Evolutionary conservation across 2,113 vertebrate genomes (phyloP).

Genomic region (Panthera tigris): DNA sequence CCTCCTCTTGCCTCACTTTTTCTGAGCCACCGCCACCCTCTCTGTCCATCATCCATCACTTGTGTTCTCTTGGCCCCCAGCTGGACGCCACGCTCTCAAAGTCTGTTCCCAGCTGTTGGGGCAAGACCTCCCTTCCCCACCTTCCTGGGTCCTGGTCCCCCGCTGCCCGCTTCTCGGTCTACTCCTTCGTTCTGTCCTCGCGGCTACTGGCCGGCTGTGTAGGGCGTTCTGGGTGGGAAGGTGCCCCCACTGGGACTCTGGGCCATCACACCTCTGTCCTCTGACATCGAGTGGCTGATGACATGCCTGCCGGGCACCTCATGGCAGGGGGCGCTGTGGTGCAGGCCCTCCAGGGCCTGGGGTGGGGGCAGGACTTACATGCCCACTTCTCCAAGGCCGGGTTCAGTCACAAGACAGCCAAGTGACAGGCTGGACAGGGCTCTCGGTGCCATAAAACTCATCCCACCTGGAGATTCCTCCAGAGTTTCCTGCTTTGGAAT

Average conservation of each 20-base stretch:
- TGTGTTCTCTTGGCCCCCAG: no score
- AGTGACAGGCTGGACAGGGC: no score
- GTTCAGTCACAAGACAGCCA: neutral
- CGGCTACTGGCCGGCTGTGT: neutral
- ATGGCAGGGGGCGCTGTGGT: fast-evolving
- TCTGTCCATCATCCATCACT: no score
- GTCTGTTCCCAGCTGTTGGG: neutral
- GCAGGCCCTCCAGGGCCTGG: neutral
- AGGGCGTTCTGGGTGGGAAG: neutral
- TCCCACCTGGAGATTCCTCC: neutral
- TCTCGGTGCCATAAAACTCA: neutral
- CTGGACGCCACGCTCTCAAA: neutral
- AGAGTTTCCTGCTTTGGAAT: neutral
- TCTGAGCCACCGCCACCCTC: neutral
- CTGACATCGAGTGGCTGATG: neutral
- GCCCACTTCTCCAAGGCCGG: neutral
- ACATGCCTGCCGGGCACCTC: no score
- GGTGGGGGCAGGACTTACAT: neutral
- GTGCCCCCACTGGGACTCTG: neutral
- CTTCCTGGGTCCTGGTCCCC: neutral
- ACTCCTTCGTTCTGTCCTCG: neutral
- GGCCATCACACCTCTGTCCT: neutral
- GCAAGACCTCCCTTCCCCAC: neutral
- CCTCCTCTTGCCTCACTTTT: neutral
- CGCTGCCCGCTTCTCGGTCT: fast-evolving